Evolutionary conservation across 64 coral and sea anemone species (phyloP), one percentile per base, ranked within the genome.

Genomic region (Exaiptasia diaphana): DNA sequence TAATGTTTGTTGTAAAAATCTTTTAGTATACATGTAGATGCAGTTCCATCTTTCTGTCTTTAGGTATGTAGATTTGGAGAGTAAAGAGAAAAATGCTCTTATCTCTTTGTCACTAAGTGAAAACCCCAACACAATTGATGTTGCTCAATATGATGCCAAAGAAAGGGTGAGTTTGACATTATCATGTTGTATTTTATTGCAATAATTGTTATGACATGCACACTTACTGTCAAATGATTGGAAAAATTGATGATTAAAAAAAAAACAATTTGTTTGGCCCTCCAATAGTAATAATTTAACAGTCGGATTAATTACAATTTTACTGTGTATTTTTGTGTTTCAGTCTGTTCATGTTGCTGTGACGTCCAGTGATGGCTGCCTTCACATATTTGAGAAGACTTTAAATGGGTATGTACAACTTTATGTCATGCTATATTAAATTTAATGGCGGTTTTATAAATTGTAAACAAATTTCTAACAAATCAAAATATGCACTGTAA

Each of bases 311-410:
- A 41, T 40, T 8, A 2, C 22, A 36, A 41, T 22, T 6, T 11
- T 12, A 22, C 58, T 31, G 14, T 34, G 3, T 76, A 57, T 61
- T 83, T 64, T 26, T 64, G n/a, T 9, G 81, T 38, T 52, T 15
- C 79, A 97, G 93, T 81, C 93, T 50, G 45, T 97, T 21, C 93
- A 91, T 55, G 61, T 97, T 48, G 78, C 84, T 72, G 71, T 72
- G 43, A 71, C 78, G n/a, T 73, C 93, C 55, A 97, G 61, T 46
- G 93, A 97, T 84, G 83, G 83, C 37, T 63, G 88, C 22, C 45
- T 97, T 20, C 93, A 97, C 48, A 38, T 97, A 48, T 97, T 91
- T 88, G 93, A 97, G 75, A 83, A 97, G 78, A 78, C 78, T 42
- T 76, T 97, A 17, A 97, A 97, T 91, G 93, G 93, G 93, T 97